These are phyloP conservation scores for Batillaria attramentaria DNA, from an alignment of 1,140 invertebrate species.

Conservation along the genomic window DNA sequence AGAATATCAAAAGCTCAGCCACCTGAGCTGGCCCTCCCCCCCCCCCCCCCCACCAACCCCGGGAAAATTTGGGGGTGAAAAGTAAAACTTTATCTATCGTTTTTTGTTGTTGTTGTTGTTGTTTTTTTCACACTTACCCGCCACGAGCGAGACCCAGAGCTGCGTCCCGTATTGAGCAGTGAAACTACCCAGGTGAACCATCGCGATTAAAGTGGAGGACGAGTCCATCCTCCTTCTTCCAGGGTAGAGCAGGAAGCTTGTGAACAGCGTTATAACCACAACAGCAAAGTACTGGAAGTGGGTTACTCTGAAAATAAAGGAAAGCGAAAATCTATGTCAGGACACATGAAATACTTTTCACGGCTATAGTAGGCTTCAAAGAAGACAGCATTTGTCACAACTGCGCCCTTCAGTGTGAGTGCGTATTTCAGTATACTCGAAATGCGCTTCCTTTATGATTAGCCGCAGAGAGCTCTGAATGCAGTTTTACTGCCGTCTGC, in stretches of 20 bases:
- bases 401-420: too few species aligned
- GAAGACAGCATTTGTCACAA: not conserved
- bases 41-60: too few species aligned
- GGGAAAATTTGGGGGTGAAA: not conserved
- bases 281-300: conserved; percentile 45
- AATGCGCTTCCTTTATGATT: not conserved
- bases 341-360: not conserved
- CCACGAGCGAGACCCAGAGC: conserved; percentile 46
- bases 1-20: too few species aligned
- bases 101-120: too few species aligned
- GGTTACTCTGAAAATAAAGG: conserved; percentile 28
- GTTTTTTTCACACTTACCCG: too few species aligned
- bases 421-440: not conserved
- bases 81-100: too few species aligned
- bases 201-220: conserved; percentile 26
- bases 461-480: not conserved
- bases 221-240: conserved; percentile 34
- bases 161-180: conserved; percentile 46
- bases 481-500: too few species aligned
- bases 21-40: too few species aligned
- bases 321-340: conserved; percentile 12
- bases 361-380: not conserved
- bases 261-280: conserved; percentile 37
- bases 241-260: conserved; percentile 44
- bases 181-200: conserved; percentile 40